Percentiles rank a stretch among this genome's conserved stretches.
phyloP scores from a whole-genome alignment of 2,888 invertebrate genomes.

The Syrista parreyssii region DNA sequence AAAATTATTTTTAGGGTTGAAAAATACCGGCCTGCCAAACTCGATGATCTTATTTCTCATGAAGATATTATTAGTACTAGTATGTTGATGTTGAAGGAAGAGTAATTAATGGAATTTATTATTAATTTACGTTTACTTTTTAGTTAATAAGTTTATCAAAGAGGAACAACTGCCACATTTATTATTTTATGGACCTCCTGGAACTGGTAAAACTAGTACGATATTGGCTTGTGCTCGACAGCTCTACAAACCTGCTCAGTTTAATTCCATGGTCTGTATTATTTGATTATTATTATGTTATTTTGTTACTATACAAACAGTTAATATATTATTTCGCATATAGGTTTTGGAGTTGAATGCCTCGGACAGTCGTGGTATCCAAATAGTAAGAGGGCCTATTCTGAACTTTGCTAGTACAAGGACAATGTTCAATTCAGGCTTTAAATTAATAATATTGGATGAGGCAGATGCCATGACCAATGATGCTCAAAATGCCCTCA shows the following conservation, averaged over 20 bases:
- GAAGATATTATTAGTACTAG: slow-evolving; percentile 96
- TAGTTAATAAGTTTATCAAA: slow-evolving; percentile 88
- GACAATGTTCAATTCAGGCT: slow-evolving; percentile 93
- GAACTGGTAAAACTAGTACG: slow-evolving; percentile 98
- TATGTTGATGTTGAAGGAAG: slow-evolving; percentile 68
- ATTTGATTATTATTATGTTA: background rate
- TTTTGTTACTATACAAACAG: background rate
- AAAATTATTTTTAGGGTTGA: slow-evolving; percentile 82
- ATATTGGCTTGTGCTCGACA: slow-evolving; percentile 95
- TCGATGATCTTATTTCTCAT: slow-evolving; percentile 96
- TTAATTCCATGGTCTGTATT: slow-evolving; percentile 86
- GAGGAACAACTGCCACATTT: slow-evolving; percentile 95
- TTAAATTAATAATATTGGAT: slow-evolving; percentile 96
- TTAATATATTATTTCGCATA: slow-evolving; percentile 28
- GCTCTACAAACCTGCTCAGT: slow-evolving; percentile 89
- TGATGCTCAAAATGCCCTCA: slow-evolving; percentile 98
- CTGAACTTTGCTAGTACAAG: slow-evolving; percentile 96
- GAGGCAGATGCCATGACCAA: slow-evolving; percentile 99
- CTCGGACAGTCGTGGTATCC: slow-evolving; percentile 98
- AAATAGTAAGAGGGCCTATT: slow-evolving; percentile 93
- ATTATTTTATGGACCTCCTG: slow-evolving; percentile 97
- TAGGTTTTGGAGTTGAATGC: slow-evolving; percentile 94
- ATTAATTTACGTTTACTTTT: slow-evolving; percentile 44
- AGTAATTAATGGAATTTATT: background rate
- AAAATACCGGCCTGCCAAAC: slow-evolving; percentile 92